Percentiles rank a stretch among this genome's conserved stretches.
Evolutionary conservation across 2,113 vertebrate genomes (phyloP).

Genomic region (Atrichornis clamosus): DNA sequence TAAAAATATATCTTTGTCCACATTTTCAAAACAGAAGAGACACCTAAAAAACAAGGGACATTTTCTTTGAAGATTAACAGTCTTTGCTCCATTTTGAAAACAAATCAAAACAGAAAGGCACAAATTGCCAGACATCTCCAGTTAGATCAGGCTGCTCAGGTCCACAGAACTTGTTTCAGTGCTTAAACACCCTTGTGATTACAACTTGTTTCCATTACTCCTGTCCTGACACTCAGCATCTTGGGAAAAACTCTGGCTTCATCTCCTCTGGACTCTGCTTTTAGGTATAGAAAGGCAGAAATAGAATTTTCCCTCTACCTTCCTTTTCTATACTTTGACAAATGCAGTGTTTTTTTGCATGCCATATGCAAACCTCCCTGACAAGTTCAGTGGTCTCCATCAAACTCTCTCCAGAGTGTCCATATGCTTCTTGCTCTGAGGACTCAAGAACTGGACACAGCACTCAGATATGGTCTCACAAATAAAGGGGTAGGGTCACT

Average conservation of each 20-base stretch:
- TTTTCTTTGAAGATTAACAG: neutral
- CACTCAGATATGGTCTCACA: neutral
- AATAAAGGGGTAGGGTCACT: neutral
- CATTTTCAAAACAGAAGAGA: neutral
- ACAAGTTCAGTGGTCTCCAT: neutral
- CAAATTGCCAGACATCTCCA: rapidly evolving
- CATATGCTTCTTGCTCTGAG: neutral
- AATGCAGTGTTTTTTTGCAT: neutral
- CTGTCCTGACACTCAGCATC: neutral
- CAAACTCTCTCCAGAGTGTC: neutral
- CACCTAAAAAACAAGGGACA: neutral
- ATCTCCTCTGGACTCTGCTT: neutral
- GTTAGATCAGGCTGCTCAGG: neutral
- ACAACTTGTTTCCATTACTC: neutral
- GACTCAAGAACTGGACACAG: neutral
- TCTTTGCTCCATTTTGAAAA: neutral
- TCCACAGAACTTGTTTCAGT: neutral
- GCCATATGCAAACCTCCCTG: neutral
- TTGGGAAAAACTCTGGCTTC: neutral
- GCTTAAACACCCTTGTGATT: neutral
- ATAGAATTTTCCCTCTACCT: neutral
- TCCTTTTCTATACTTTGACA: neutral
- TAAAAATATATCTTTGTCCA: neutral
- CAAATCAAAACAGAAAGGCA: neutral
- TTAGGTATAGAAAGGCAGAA: neutral